A percentile compares a stretch with the other conserved stretches of the same genome.
These are phyloP conservation scores for Collichthys lucidus DNA, from an alignment of 2,113 vertebrate genomes.

Conservation along the genomic window DNA sequence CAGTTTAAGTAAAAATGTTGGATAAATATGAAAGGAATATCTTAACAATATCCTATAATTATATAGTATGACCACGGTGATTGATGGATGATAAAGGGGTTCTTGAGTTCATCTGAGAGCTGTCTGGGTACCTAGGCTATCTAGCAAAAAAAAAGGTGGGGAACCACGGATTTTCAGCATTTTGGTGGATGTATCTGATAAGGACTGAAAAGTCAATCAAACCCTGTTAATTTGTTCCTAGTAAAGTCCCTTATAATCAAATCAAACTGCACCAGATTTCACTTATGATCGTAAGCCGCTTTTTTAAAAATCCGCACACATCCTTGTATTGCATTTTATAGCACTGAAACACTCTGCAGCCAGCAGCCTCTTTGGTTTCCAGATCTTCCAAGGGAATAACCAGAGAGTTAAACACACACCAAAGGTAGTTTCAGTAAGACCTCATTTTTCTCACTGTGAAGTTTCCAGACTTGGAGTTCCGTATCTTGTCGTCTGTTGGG, in stretches of 20 bases:
- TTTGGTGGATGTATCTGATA: background rate
- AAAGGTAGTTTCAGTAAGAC: conserved; percentile 68
- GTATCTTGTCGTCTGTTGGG: conserved; percentile 81
- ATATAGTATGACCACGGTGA: background rate
- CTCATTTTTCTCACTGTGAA: conserved; percentile 81
- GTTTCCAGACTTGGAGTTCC: conserved; percentile 79
- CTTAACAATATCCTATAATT: background rate
- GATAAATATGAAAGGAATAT: background rate
- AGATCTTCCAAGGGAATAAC: conserved; percentile 62
- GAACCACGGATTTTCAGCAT: background rate
- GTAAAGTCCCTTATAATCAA: background rate
- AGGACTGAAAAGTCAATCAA: background rate
- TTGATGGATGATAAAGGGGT: background rate
- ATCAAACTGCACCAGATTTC: conserved; percentile 10
- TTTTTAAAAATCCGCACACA: conserved; percentile 20
- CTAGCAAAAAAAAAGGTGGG: background rate
- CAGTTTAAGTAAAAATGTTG: background rate
- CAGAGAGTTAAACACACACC: conserved; percentile 71
- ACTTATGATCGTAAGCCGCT: conserved; percentile 5
- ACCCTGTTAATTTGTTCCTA: background rate
- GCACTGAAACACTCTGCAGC: conserved; percentile 5
- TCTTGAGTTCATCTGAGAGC: background rate
- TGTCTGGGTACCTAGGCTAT: background rate
- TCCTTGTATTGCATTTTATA: conserved; percentile 14
- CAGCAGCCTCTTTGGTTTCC: conserved; percentile 30